These are phyloP conservation scores for Drosophila nebulosa DNA, from an alignment of 1,140 invertebrate genomes.

Conservation along the genomic window DNA sequence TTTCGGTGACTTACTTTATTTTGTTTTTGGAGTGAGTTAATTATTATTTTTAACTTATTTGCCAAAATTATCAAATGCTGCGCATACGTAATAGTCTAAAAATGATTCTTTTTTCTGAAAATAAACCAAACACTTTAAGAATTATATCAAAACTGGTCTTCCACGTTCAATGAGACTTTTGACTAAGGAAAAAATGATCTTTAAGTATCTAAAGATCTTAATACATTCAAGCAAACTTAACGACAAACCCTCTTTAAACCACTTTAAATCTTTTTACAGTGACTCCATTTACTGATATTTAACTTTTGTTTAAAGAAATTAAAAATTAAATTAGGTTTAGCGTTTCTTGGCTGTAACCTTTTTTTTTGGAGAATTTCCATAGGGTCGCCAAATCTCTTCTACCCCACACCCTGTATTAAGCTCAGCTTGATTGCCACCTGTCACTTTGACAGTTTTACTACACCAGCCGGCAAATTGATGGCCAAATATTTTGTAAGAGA, in stretches of 20 bases:
- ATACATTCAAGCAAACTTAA: too few relatives aligned
- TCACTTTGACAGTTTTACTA: conserved; percentile 50
- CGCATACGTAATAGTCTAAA: background rate
- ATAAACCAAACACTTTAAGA: background rate
- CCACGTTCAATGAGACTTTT: too few relatives aligned
- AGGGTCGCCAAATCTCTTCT: background rate
- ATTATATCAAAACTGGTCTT: background rate
- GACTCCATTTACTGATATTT: too few relatives aligned
- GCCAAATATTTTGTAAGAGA: conserved; percentile 44
- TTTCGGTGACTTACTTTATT: background rate
- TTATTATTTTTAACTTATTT: conserved; percentile 45
- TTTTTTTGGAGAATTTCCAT: background rate
- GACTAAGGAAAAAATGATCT: too few relatives aligned
- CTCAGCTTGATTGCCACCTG: conserved; percentile 37
- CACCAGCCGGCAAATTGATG: conserved; percentile 37
- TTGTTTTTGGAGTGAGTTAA: conserved; percentile 25
- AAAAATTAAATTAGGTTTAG: too few relatives aligned
- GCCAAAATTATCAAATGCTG: conserved; percentile 2
- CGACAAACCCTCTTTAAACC: too few relatives aligned
- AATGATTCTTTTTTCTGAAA: background rate
- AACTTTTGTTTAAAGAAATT: too few relatives aligned
- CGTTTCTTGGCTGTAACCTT: background rate
- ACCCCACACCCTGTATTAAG: background rate
- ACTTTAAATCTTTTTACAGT: too few relatives aligned
- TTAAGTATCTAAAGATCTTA: too few relatives aligned